Percentiles rank a stretch among this genome's conserved stretches.
phyloP scores from a whole-genome alignment of 2,888 invertebrate genomes.

The Drosophila sordidula region DNA sequence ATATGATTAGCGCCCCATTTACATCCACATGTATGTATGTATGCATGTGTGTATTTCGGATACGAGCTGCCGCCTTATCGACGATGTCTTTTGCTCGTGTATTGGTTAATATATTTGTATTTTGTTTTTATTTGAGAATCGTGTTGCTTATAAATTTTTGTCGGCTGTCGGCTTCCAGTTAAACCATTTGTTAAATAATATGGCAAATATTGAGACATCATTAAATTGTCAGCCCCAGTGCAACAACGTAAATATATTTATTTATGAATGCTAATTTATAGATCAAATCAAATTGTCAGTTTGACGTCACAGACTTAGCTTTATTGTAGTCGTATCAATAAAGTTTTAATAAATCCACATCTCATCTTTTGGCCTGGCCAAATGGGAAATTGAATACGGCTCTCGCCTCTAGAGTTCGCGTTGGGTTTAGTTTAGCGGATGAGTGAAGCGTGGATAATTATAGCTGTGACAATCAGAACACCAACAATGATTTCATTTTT shows the following conservation, averaged over 20 bases:
- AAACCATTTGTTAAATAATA: constrained; percentile 53
- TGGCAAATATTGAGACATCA: constrained; percentile 70
- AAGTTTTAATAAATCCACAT: constrained; percentile 9
- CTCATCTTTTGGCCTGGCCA: not conserved
- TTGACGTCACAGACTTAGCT: constrained; percentile 46
- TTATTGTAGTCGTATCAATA: constrained; percentile 11
- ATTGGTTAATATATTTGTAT: constrained; percentile 2
- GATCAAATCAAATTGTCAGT: constrained; percentile 39
- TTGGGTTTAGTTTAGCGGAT: not conserved
- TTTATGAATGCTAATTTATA: constrained; percentile 63
- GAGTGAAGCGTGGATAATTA: constrained; percentile 51
- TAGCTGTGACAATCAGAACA: constrained; percentile 37
- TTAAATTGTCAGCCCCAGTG: constrained; percentile 55
- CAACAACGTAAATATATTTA: constrained; percentile 48
- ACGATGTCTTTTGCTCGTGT: constrained; percentile 1
- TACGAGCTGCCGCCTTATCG: constrained; percentile 10
- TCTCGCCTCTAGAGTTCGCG: not conserved
- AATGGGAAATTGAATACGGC: not conserved
- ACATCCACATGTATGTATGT: constrained; percentile 26
- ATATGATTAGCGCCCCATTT: constrained; percentile 59
- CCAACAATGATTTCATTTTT: constrained; percentile 16
- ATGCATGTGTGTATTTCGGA: not conserved
- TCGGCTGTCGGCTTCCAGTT: constrained; percentile 30
- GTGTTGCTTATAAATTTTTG: constrained; percentile 54
- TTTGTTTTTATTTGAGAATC: constrained; percentile 45